Evolutionary conservation across 2,113 vertebrate species (phyloP).

Genomic region (Ornithorhynchus anatinus): DNA sequence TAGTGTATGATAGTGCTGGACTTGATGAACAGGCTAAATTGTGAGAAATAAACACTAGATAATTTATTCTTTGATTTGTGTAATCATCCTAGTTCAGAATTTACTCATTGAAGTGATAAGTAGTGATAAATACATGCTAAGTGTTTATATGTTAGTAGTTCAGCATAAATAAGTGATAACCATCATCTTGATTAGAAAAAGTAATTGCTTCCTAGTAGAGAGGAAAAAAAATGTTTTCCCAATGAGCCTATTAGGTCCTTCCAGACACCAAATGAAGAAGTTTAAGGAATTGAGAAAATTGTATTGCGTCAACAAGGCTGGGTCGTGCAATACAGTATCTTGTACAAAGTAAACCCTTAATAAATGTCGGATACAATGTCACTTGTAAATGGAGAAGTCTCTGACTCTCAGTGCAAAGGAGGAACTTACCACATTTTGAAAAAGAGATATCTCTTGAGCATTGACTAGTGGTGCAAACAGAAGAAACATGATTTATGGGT

Average conservation of each 20-base stretch:
- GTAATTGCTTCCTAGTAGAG: conserved; percentile 14
- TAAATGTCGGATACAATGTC: no score
- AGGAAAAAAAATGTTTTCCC: conserved; percentile 22
- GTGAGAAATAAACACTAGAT: conserved; percentile 1
- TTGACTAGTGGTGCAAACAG: no score
- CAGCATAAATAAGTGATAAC: conserved; percentile 30
- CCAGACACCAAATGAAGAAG: conserved; percentile 9
- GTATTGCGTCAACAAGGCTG: no score
- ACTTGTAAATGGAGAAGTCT: conserved; percentile 14
- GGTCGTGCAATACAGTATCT: no score
- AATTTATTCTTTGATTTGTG: conserved; percentile 22
- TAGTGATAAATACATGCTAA: conserved; percentile 21
- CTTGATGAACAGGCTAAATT: conserved; percentile 15
- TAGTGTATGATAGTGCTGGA: conserved; percentile 5
- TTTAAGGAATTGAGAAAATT: conserved; percentile 29
- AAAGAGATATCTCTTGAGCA: no score
- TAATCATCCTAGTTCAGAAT: conserved; percentile 1
- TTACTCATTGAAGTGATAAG: conserved; percentile 28
- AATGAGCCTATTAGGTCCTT: neutral
- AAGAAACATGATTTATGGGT: no score
- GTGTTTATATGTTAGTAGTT: conserved; percentile 32
- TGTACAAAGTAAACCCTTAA: no score
- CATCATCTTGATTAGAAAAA: conserved; percentile 30
- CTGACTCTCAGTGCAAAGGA: conserved; percentile 13
- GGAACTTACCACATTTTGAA: neutral